These are phyloP conservation scores for Pteronotus mesoamericanus DNA, from an alignment of 2,797 vertebrate genomes.

Conservation along the genomic window DNA sequence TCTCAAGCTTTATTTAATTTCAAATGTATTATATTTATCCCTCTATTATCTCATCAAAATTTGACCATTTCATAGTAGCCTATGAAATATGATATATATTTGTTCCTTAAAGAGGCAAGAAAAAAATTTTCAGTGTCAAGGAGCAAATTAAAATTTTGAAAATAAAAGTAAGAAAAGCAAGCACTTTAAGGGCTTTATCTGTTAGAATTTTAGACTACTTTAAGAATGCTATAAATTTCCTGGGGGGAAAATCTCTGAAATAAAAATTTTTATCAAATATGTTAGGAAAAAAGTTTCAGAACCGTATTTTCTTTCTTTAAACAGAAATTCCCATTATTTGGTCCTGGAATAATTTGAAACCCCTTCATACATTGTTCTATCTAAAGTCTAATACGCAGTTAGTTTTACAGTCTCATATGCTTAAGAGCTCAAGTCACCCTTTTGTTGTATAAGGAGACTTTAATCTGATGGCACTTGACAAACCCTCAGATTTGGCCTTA, in stretches of 20 bases:
- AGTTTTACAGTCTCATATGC: background rate
- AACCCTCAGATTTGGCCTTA: background rate
- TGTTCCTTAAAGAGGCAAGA: background rate
- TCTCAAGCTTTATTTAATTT: background rate
- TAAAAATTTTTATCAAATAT: background rate
- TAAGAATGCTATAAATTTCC: background rate
- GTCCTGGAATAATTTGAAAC: background rate
- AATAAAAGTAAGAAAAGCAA: conserved; percentile 29
- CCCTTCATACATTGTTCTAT: background rate
- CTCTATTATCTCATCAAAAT: background rate
- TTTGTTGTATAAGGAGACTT: background rate
- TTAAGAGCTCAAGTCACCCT: background rate
- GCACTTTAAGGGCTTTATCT: background rate
- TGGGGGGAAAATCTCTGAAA: background rate
- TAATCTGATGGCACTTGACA: background rate
- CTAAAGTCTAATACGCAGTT: background rate
- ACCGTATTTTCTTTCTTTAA: background rate
- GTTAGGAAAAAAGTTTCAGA: background rate
- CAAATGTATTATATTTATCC: background rate
- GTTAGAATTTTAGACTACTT: background rate
- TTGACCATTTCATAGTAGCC: background rate
- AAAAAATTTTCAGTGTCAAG: background rate
- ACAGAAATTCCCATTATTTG: background rate
- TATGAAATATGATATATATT: background rate
- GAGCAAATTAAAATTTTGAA: conserved; percentile 2